Evolutionary conservation across 2,797 vertebrate genomes (phyloP).

Genomic region (Tauraco hartlaubi): DNA sequence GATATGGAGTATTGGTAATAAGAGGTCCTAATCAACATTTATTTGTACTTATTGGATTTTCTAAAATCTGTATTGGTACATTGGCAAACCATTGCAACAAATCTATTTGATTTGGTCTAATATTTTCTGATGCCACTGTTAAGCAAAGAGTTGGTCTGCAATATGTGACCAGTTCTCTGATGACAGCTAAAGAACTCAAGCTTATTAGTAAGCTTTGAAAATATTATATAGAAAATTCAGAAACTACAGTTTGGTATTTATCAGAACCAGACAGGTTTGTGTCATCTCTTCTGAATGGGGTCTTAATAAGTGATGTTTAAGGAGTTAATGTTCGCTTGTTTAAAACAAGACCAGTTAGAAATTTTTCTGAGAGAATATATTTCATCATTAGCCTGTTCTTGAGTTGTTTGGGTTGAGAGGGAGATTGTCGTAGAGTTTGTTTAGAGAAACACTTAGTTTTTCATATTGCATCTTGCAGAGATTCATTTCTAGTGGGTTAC

Average conservation of each 20-base stretch:
- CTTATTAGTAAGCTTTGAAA: not conserved
- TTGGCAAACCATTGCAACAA: not conserved
- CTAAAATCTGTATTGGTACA: not conserved
- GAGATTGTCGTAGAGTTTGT: not conserved
- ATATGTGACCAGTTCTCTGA: not conserved
- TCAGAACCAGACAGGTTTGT: not conserved
- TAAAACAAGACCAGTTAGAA: not conserved
- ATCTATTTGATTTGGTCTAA: not conserved
- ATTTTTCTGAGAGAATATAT: not conserved
- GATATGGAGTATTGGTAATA: not conserved
- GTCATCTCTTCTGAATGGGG: not conserved
- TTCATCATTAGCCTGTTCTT: not conserved
- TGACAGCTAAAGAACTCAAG: not conserved
- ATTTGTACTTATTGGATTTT: fast-evolving
- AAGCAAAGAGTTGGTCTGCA: not conserved
- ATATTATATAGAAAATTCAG: not conserved
- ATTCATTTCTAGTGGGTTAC: not conserved
- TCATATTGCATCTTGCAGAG: not conserved
- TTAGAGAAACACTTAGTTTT: not conserved
- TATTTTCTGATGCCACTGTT: not conserved
- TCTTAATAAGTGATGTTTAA: not conserved
- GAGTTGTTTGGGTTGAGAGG: not conserved
- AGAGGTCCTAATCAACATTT: not conserved
- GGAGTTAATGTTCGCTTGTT: not conserved
- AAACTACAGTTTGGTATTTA: not conserved